Evolutionary conservation across 2,113 vertebrate genomes (phyloP).

Genomic region (Ceyx melanurus): DNA sequence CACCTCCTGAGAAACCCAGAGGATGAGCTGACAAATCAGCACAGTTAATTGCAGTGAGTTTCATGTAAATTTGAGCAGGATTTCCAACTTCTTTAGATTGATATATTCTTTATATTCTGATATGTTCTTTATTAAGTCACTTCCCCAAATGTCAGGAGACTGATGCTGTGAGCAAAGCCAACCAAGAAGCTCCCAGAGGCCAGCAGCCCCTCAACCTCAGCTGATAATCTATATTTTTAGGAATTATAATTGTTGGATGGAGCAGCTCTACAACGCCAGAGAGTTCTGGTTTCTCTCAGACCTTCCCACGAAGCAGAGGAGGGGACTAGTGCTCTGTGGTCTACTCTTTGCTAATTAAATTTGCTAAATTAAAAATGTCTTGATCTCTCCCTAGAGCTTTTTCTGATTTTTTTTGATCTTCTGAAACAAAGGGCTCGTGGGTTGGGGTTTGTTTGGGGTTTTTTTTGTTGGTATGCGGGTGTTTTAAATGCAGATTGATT

Average conservation of each 20-base stretch:
- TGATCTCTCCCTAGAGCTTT: neutral
- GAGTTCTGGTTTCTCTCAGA: neutral
- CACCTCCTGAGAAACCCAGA: accelerated
- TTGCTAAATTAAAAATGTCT: neutral
- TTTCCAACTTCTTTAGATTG: too few relatives aligned
- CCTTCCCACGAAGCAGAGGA: accelerated
- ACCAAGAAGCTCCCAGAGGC: too few relatives aligned
- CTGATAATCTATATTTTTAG: neutral
- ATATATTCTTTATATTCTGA: too few relatives aligned
- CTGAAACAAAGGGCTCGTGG: neutral
- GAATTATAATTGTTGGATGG: neutral
- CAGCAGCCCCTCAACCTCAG: neutral
- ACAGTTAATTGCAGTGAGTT: too few relatives aligned
- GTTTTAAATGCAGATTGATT: neutral
- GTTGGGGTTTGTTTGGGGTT: too few relatives aligned
- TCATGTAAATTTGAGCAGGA: too few relatives aligned
- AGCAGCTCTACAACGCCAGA: accelerated
- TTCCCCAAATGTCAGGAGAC: neutral
- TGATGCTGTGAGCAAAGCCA: neutral
- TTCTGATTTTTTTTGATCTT: neutral
- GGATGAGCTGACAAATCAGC: too few relatives aligned
- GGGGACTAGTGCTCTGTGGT: accelerated
- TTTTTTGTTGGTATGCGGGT: too few relatives aligned
- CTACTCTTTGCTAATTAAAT: too few relatives aligned
- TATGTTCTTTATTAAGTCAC: too few relatives aligned